Conservation (phyloP, 1,140 invertebrate species). For the Drosophila melanica region DNA sequence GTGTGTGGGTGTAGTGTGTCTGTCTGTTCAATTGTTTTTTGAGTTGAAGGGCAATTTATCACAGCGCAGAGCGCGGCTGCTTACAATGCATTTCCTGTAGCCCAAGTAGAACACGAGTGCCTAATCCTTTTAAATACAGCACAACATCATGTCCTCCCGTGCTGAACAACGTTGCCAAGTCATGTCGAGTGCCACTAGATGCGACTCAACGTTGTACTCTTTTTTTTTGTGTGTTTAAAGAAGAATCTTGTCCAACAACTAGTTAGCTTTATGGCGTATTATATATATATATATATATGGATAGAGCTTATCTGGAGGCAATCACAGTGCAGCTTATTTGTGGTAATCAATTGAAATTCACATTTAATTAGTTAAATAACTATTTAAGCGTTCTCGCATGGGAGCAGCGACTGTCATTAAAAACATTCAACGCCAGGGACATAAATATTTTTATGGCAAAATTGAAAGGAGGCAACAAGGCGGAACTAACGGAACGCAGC, state of each 20-base stretch:
- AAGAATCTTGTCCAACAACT: not conserved
- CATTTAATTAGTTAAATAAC: slow-evolving; percentile 75
- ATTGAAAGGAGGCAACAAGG: slow-evolving; percentile 28
- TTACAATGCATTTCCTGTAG: slow-evolving; percentile 71
- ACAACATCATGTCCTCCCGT: slow-evolving; percentile 43
- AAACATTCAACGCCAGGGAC: slow-evolving; percentile 62
- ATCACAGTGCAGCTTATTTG: slow-evolving; percentile 38
- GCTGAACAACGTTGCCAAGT: slow-evolving; percentile 27
- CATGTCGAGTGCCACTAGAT: slow-evolving; percentile 5
- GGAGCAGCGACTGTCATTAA: slow-evolving; percentile 43
- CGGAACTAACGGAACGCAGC: slow-evolving; percentile 29
- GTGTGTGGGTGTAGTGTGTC: slow-evolving; percentile 15
- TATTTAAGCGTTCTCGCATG: slow-evolving; percentile 21
- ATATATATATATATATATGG: not conserved
- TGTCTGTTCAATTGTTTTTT: slow-evolving; percentile 76
- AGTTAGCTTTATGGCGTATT: not conserved
- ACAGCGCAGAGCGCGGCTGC: slow-evolving; percentile 62
- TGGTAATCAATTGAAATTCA: slow-evolving; percentile 72
- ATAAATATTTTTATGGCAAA: slow-evolving; percentile 73
- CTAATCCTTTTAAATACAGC: slow-evolving; percentile 79
- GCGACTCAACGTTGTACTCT: not conserved
- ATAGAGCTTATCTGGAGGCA: not conserved
- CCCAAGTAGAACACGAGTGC: slow-evolving; percentile 63
- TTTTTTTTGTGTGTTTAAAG: not conserved
- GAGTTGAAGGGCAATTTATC: slow-evolving; percentile 75